phyloP scores from a whole-genome alignment of 2,113 vertebrate genomes.

The Aramus guarauna region DNA sequence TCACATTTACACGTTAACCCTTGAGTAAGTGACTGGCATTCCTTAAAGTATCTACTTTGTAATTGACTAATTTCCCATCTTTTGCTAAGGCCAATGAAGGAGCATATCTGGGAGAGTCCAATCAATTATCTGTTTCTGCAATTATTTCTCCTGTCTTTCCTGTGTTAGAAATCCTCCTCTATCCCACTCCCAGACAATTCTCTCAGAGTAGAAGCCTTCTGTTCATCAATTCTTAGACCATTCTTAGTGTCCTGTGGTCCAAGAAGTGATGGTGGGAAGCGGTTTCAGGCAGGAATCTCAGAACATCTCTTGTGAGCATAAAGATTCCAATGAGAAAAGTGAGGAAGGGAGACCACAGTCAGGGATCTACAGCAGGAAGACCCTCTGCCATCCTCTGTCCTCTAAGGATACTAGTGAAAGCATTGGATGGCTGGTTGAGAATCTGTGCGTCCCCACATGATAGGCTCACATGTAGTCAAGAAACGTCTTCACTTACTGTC shows the following conservation, averaged over 20 bases:
- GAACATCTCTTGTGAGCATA: neutral
- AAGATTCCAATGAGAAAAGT: neutral
- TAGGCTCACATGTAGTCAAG: neutral
- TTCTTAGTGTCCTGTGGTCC: neutral
- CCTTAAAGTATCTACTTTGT: neutral
- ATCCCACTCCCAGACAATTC: neutral
- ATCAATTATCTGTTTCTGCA: neutral
- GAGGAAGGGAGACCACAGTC: neutral
- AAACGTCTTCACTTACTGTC: neutral
- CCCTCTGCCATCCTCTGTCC: neutral
- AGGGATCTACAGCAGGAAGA: neutral
- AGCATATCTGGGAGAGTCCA: neutral
- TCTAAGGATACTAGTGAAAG: neutral
- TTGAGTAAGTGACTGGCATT: neutral
- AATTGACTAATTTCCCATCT: neutral
- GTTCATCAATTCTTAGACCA: neutral
- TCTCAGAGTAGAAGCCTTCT: neutral
- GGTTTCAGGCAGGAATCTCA: neutral
- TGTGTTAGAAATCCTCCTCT: neutral
- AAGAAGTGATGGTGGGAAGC: neutral
- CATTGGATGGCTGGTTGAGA: neutral
- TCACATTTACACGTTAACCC: neutral
- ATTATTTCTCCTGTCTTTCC: neutral
- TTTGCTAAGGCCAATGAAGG: neutral
- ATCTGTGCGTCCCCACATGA: accelerated